Percentiles rank a stretch among this genome's conserved stretches.
phyloP scores from a whole-genome alignment of 1,140 invertebrate species.

The Aporrectodea caliginosa region DNA sequence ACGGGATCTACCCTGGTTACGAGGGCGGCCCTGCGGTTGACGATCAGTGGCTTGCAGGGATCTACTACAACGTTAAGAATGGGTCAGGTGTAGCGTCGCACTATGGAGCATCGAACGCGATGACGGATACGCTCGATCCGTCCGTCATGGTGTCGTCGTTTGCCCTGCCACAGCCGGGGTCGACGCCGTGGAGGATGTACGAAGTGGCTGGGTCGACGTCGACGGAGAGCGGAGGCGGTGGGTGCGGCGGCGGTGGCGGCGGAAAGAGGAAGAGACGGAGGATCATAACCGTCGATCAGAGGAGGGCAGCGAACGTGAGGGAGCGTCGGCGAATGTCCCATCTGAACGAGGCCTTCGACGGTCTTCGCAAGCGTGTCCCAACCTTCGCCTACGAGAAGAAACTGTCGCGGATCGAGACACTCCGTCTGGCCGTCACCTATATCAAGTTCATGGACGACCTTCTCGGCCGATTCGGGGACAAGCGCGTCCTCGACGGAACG shows the following conservation, averaged over 20 bases:
- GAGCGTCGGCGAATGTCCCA: constrained; percentile 92
- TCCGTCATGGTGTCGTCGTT: not conserved
- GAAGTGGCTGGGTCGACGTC: not conserved
- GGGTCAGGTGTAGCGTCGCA: not conserved
- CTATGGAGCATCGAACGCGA: not conserved
- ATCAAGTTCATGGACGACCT: constrained; percentile 94
- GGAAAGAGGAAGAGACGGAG: constrained; percentile 34
- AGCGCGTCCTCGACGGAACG: not conserved
- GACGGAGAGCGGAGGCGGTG: not conserved
- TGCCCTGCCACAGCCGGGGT: not conserved
- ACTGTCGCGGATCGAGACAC: constrained; percentile 90
- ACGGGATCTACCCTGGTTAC: not conserved
- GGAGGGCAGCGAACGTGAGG: constrained; percentile 55
- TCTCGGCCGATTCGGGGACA: constrained; percentile 51
- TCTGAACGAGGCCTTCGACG: constrained; percentile 90
- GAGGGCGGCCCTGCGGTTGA: not conserved
- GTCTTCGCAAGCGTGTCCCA: constrained; percentile 64
- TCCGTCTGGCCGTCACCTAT: constrained; percentile 92
- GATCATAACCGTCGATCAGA: constrained; percentile 38
- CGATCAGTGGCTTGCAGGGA: not conserved
- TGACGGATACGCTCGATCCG: not conserved
- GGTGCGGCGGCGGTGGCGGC: too few relatives aligned
- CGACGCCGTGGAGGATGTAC: not conserved
- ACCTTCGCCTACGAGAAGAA: constrained; percentile 96
- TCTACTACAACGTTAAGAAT: not conserved